A percentile compares a stretch with the other conserved stretches of the same genome.
These are phyloP conservation scores for Oryctes rhinoceros DNA, from an alignment of 1,140 invertebrate genomes.

Conservation along the genomic window DNA sequence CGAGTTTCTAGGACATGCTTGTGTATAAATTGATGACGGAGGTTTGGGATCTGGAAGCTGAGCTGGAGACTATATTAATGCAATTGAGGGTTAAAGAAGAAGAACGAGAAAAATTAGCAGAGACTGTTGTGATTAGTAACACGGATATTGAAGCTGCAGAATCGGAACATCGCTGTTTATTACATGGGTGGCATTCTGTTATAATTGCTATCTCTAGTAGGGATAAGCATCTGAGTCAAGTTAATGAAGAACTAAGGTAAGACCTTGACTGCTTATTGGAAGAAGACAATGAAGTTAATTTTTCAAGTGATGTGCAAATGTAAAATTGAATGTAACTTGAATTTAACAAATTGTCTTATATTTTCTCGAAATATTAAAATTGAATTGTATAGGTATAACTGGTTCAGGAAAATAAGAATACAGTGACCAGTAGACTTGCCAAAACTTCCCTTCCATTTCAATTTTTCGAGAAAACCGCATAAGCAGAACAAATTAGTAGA, in stretches of 20 bases:
- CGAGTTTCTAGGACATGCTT: conserved; percentile 59
- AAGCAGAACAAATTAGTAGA: no score
- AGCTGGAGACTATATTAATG: conserved; percentile 64
- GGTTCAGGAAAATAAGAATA: no score
- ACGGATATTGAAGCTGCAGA: conserved; percentile 75
- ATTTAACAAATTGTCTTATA: no score
- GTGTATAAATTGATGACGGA: conserved; percentile 66
- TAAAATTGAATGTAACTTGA: neutral
- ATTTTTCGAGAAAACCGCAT: no score
- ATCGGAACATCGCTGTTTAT: conserved; percentile 71
- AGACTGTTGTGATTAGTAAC: conserved; percentile 67
- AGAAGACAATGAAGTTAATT: no score
- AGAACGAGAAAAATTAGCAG: conserved; percentile 65
- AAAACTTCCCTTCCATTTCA: no score
- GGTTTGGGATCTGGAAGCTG: conserved; percentile 65
- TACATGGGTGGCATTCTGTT: conserved; percentile 77
- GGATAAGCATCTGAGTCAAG: conserved; percentile 71
- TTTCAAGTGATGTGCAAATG: neutral
- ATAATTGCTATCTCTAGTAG: conserved; percentile 72
- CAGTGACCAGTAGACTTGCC: no score
- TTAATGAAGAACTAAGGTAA: conserved; percentile 68
- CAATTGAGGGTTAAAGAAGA: conserved; percentile 65
- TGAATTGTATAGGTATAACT: no score
- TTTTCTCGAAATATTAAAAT: no score
- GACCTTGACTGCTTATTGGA: conserved; percentile 41